These are phyloP conservation scores for Ophion slaviceki DNA, from an alignment of 2,888 invertebrate species.

Conservation along the genomic window DNA sequence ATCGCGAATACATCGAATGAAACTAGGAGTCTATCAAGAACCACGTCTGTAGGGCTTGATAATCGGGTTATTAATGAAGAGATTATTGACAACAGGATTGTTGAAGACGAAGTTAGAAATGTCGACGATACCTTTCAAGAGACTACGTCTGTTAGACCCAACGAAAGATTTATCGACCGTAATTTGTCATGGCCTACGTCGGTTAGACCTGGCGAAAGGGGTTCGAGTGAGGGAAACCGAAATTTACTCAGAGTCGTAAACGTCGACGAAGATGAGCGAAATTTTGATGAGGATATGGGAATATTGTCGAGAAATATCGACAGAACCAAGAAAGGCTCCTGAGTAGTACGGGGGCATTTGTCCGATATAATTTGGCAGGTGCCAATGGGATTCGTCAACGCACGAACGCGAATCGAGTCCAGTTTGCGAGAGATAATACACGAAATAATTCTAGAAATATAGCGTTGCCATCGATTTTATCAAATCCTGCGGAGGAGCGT, in stretches of 20 bases:
- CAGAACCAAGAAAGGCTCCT: neutral
- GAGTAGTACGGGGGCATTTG: neutral
- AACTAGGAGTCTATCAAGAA: neutral
- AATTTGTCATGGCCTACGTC: neutral
- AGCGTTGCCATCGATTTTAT: neutral
- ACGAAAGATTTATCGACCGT: neutral
- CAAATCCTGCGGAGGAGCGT: neutral
- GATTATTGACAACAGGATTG: neutral
- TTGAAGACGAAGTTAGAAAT: neutral
- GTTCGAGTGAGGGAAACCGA: neutral
- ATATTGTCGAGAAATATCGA: neutral
- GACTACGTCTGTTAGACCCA: neutral
- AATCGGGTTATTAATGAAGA: neutral
- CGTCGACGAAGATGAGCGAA: neutral
- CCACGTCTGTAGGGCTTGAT: neutral
- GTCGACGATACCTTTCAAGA: neutral
- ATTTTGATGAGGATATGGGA: neutral
- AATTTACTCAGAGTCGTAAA: neutral
- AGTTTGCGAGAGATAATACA: neutral
- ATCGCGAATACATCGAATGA: neutral
- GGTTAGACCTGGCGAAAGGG: neutral
- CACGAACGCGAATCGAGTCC: neutral
- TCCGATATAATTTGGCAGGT: neutral
- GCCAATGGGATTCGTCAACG: neutral
- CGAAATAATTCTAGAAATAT: neutral